Base-by-base conservation (phyloP, 37 sponge, comb jelly and placozoan species). In the Petrosia ficiformis region DNA sequence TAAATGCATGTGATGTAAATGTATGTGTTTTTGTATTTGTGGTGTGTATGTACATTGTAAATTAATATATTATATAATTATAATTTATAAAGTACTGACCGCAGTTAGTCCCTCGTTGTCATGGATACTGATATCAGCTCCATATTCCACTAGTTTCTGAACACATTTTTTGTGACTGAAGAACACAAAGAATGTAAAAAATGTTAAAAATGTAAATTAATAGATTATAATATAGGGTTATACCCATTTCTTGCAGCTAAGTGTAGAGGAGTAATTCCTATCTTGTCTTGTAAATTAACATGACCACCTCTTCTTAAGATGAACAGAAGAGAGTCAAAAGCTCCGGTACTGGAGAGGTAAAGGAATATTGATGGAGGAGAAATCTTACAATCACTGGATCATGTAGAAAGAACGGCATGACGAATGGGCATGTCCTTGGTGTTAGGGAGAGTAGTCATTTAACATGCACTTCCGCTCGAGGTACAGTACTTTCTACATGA, bases 161-260 rank as follows among this genome's bases (percentile, higher is more conserved):
- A 95, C 93, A 76, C 94, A 88, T 69, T 82, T 95, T 67, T 79
- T 77, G 71, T 95, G 86, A 16, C 94, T 92, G 52, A 60, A 76
- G 38, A n/a, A 35, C 0, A 60, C 25, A 22, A 8, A 64, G 33
- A 11, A 16, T 30, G 66, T 64, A 16, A n/a, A 11, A 30, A 8
- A 16, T 29, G 33, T 29, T n/a, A 61, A 6, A 11, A 5, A n/a
- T 61, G 63, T n/a, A 61, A 5, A 22, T 5, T n/a, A n/a, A 61
- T 26, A 5, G 28, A 61, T n/a, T 61, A 19, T 48, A 19, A 48
- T 19, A 14, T 48, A 48, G 54, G 54, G 54, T 8, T 76, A 71
- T 58, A 96, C 88, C 93, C 97, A 79, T 90, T 90, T 57, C 93
- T 83, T n/a, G 91, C 93, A 3, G 97, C 97, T 54, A 92, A 58